A percentile compares a stretch with the other conserved stretches of the same genome.
Evolutionary conservation across 2,797 vertebrate species (phyloP).

Genomic region (Kryptolebias ocellatus): DNA sequence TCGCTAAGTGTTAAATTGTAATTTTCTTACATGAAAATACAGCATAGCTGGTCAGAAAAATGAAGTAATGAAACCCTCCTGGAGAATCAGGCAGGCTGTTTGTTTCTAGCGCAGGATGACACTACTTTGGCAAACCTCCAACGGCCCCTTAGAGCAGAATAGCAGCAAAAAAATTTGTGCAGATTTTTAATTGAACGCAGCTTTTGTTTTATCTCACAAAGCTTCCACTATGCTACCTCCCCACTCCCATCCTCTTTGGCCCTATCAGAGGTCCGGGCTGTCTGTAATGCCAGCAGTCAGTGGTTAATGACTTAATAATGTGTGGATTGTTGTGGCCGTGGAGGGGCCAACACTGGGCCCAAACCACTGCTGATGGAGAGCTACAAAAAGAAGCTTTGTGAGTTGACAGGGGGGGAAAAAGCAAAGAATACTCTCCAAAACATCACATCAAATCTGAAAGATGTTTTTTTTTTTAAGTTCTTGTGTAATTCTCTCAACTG

Average conservation of each 20-base stretch:
- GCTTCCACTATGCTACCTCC: slow-evolving; percentile 55
- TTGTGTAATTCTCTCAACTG: slow-evolving; percentile 17
- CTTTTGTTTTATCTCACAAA: slow-evolving; percentile 75
- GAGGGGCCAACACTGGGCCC: slow-evolving; percentile 6
- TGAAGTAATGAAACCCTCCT: neutral
- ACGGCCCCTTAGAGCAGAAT: slow-evolving; percentile 8
- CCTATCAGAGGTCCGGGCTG: slow-evolving; percentile 41
- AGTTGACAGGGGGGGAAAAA: slow-evolving; percentile 9
- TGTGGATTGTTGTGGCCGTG: slow-evolving; percentile 58
- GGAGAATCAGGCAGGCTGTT: slow-evolving; percentile 1
- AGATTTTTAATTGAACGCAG: slow-evolving; percentile 63
- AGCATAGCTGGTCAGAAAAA: neutral
- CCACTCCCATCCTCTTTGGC: slow-evolving; percentile 42
- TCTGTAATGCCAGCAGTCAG: slow-evolving; percentile 62
- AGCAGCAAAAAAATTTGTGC: slow-evolving; percentile 16
- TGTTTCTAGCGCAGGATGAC: slow-evolving; percentile 15
- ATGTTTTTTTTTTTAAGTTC: slow-evolving; percentile 20
- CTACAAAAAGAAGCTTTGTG: slow-evolving; percentile 59
- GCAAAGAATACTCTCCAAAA: slow-evolving; percentile 14
- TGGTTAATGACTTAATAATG: slow-evolving; percentile 70
- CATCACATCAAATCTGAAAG: slow-evolving; percentile 17
- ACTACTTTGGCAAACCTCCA: slow-evolving; percentile 37
- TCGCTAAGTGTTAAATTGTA: no score
- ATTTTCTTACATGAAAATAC: no score
- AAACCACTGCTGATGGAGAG: slow-evolving; percentile 24